phyloP scores from a whole-genome alignment of 2,888 invertebrate species.

The Dicyrtoma fusca region DNA sequence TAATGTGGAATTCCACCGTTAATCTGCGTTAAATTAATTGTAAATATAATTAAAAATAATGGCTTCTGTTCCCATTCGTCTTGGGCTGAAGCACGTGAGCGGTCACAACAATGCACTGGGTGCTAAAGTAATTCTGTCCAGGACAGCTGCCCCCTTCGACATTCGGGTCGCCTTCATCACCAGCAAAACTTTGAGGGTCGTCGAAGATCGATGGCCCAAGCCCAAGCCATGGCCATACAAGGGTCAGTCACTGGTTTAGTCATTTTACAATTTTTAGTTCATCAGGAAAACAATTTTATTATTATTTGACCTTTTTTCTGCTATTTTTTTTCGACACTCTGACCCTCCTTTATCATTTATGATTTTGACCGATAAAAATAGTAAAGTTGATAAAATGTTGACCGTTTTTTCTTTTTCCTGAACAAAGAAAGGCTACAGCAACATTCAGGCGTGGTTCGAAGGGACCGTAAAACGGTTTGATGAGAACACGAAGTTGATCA shows the following conservation, averaged over 20 bases:
- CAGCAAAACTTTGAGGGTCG: conserved; percentile 16
- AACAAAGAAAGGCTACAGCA: conserved; percentile 48
- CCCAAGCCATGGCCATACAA: conserved; percentile 53
- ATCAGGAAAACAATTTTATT: too few relatives aligned
- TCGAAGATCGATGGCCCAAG: conserved; percentile 25
- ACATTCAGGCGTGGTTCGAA: conserved; percentile 34
- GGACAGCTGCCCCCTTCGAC: not conserved
- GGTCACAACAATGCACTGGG: too few relatives aligned
- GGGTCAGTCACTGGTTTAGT: conserved; percentile 37
- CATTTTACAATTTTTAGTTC: too few relatives aligned
- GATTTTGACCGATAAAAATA: too few relatives aligned
- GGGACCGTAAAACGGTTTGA: conserved; percentile 66
- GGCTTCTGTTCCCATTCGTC: conserved; percentile 7
- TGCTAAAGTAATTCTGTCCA: too few relatives aligned
- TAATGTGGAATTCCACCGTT: too few relatives aligned
- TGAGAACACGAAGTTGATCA: conserved; percentile 79
- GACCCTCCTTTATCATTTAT: too few relatives aligned
- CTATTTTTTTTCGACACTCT: too few relatives aligned
- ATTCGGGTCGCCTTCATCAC: not conserved
- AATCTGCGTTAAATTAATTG: too few relatives aligned
- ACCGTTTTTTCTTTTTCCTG: too few relatives aligned
- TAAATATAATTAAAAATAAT: not conserved
- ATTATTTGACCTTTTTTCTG: too few relatives aligned
- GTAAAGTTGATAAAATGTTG: too few relatives aligned
- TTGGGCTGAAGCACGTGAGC: not conserved